phyloP scores from a whole-genome alignment of 2,888 invertebrate species.

The Neocrepidodera transversa region DNA sequence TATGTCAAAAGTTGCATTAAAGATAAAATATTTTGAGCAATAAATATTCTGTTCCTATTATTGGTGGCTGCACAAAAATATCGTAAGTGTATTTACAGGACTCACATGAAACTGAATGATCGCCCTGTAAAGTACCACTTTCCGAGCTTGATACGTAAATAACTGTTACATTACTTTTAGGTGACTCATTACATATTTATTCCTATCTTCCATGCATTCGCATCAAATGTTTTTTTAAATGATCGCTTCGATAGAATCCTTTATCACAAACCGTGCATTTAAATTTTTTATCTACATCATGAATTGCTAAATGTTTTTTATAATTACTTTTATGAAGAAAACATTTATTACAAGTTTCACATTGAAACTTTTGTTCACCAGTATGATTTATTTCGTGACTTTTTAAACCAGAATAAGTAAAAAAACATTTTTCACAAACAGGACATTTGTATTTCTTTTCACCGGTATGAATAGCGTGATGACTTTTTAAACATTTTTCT shows the following conservation, averaged over 20 bases:
- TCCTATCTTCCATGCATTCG: constrained; percentile 1
- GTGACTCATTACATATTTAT: too few species aligned
- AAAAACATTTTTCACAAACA: constrained; percentile 1
- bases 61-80: too few species aligned
- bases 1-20: too few species aligned
- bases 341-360: constrained; percentile 4
- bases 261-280: constrained; percentile 5
- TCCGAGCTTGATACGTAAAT: too few species aligned
- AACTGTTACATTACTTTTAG: too few species aligned
- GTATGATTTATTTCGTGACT: constrained; percentile 12
- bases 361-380: constrained; percentile 2
- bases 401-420: constrained; percentile 1
- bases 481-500: constrained; percentile 1
- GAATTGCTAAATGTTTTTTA: constrained; percentile 7
- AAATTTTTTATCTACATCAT: constrained; percentile 11
- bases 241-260: constrained; percentile 8
- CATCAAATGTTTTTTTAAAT: constrained; percentile 6
- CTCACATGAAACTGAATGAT: too few species aligned
- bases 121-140: too few species aligned
- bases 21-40: too few species aligned
- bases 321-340: constrained; percentile 3
- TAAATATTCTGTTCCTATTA: too few species aligned
- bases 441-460: constrained; percentile 10
- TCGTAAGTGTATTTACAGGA: too few species aligned
- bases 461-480: constrained; percentile 10